Percentiles rank a stretch among this genome's conserved stretches.
Conservation (phyloP, 2,888 invertebrate species). For the Marronus borbonicus region DNA sequence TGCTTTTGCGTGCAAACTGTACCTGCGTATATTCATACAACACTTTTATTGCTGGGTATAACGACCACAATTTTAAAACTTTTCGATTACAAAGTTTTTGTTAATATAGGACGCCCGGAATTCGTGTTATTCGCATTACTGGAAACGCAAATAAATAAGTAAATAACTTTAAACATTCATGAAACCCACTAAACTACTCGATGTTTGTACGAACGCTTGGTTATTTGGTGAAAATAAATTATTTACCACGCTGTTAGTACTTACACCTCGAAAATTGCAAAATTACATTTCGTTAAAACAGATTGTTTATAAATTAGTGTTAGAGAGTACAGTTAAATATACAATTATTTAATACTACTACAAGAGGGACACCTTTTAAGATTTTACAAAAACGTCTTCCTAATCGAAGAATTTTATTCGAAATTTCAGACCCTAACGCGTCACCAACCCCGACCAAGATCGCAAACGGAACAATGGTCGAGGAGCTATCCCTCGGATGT, state of each 20-base stretch:
- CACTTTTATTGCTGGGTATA: slow-evolving; percentile 15
- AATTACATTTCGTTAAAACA: no score
- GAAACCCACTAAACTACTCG: slow-evolving; percentile 14
- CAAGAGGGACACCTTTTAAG: no score
- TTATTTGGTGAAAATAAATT: neutral
- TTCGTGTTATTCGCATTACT: neutral
- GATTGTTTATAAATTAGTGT: no score
- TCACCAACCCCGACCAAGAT: slow-evolving; percentile 75
- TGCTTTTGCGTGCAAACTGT: no score
- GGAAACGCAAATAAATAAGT: neutral
- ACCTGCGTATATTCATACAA: neutral
- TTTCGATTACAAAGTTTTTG: slow-evolving; percentile 30
- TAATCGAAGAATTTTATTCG: no score
- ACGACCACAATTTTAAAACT: slow-evolving; percentile 10
- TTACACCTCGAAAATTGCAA: no score
- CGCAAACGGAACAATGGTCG: slow-evolving; percentile 79
- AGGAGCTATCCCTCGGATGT: slow-evolving; percentile 76
- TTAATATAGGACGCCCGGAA: slow-evolving; percentile 6
- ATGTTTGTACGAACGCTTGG: neutral
- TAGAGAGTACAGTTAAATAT: no score
- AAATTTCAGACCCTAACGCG: slow-evolving; percentile 75
- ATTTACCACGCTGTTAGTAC: no score
- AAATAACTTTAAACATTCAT: slow-evolving; percentile 11
- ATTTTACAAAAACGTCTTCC: no score
- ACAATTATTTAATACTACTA: no score